Evolutionary conservation across 1,140 invertebrate species (phyloP), one percentile per base, ranked within the genome.

Genomic region (Eriocheir sinensis): DNA sequence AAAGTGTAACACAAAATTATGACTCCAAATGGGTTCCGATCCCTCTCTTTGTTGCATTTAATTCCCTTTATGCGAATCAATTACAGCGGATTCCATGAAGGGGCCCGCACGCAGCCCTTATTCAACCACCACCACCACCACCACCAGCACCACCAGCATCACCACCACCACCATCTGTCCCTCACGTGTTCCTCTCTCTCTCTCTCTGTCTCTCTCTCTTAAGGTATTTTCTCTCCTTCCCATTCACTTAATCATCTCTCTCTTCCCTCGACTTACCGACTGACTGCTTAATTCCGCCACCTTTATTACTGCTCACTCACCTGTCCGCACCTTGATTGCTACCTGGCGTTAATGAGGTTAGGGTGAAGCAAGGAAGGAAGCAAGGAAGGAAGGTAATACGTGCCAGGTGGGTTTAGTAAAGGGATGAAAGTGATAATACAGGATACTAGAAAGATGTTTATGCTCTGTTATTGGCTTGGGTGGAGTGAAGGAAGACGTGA

Each of bases 51-150:
- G 93, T 94, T 89, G 93, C 93, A 80, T 89, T 90, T 94, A 90
- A 94, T 94, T 94, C 93, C 93, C 93, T 94, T 94, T 94, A 90
- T 89, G 93, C 93, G 93, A 94, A 94, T 94, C 93, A 94, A 94
- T 94, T 94, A 94, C 53, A n/a, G 34, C 85, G 93, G 93, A 94
- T 94, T 94, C 93, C 86, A 94, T 94, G 93, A 94, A 94, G 93
- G 93, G 93, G 53, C 34, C n/a, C 88, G 38, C 41, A 36, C n/a
- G 1, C 60, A 48, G 21, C 48, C 89, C 48, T 60, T 21, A 36
- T 21, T 36, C 32, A 15, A 0, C 89, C 21, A 12, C 91, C 81
- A 48, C 81, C 80, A n/a, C 34, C 40, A 2, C 83, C 80, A 12
- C 91, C 81, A 85, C 40, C 83, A 34, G 15, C 83, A 36, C 34